Evolutionary conservation across 2,888 invertebrate genomes (phyloP), one percentile per base, ranked within the genome.

Genomic region (Phymatocera aterrima): DNA sequence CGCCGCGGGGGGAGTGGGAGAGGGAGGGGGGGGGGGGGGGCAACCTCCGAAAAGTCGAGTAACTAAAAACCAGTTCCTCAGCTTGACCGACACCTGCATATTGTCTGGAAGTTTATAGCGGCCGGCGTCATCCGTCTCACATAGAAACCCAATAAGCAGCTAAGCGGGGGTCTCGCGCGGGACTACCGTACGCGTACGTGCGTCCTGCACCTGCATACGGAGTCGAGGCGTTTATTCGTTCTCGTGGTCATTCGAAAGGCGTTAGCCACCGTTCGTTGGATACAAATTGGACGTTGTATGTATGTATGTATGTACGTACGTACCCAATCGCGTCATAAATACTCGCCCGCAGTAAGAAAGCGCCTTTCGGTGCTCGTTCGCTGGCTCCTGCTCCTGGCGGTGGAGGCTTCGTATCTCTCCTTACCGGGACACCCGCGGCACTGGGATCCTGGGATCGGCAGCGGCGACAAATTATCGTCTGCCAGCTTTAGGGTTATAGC

Each of bases 311-410:
- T n/a, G n/a, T n/a, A n/a, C n/a, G n/a, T n/a, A n/a, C n/a, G n/a
- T n/a, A n/a, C n/a, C n/a, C n/a, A n/a, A n/a, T n/a, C 80, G 57
- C 70, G 79, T 80, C 81, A 79, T 82, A 83, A 82, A 82, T 82
- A 80, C 57, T n/a, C n/a, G n/a, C n/a, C n/a, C n/a, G n/a, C n/a
- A n/a, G n/a, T n/a, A n/a, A n/a, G n/a, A n/a, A n/a, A n/a, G n/a
- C n/a, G n/a, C n/a, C n/a, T n/a, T n/a, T n/a, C n/a, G n/a, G n/a
- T n/a, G n/a, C n/a, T n/a, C n/a, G n/a, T n/a, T n/a, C n/a, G n/a
- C n/a, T n/a, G n/a, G n/a, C n/a, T n/a, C n/a, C n/a, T n/a, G n/a
- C n/a, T n/a, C n/a, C n/a, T n/a, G n/a, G n/a, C n/a, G n/a, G n/a
- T n/a, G n/a, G n/a, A n/a, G n/a, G n/a, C n/a, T n/a, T n/a, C n/a